Evolutionary conservation across 2,797 vertebrate species (phyloP), one percentile per base, ranked within the genome.

Genomic region (Anableps anableps): DNA sequence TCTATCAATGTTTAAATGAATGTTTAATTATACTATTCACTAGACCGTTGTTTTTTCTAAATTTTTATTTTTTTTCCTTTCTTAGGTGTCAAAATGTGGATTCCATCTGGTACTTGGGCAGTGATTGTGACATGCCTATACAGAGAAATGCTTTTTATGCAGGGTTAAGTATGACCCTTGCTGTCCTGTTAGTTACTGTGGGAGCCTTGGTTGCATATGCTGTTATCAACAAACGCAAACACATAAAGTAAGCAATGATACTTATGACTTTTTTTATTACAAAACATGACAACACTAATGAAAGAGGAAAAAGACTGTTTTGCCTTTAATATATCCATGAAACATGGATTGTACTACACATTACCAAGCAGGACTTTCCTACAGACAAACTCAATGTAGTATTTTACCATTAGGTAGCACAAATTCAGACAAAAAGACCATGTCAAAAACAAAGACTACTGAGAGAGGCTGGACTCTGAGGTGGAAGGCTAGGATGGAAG

Each of bases 161-260:
- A 36, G 87, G 89, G 19, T 19, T 90, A 9, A 82, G 75, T 53
- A 43, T 36, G 16, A 88, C 89, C 31, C 68, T 90, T 1, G 71
- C 5, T 5, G 45, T 50, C n/a, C 71, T 90, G 14, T 19, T 89
- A 0, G 31, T 72, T 72, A 36, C n/a, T 8, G 31, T 89, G 17
- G 82, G 13, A 76, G 51, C 26, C 11, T 48, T 90, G 74, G 50
- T 72, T 43, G 31, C 72, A 21, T 85, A 68, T 31, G 2, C 81
- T 21, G 26, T 77, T 23, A 11, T 77, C 62, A 89, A 53, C 75
- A 88, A 80, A 73, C 72, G 6, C 23, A 83, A 77, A 17, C 80
- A 86, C 58, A 51, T 13, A 45, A 64, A 53, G 89, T 90, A 83
- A 53, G 89, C 88, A 81, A 88, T 53, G 13, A 51, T 43, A 16